Base-by-base conservation (phyloP, 35 echinoderm and acorn worm genomes). In the Patiria miniata region DNA sequence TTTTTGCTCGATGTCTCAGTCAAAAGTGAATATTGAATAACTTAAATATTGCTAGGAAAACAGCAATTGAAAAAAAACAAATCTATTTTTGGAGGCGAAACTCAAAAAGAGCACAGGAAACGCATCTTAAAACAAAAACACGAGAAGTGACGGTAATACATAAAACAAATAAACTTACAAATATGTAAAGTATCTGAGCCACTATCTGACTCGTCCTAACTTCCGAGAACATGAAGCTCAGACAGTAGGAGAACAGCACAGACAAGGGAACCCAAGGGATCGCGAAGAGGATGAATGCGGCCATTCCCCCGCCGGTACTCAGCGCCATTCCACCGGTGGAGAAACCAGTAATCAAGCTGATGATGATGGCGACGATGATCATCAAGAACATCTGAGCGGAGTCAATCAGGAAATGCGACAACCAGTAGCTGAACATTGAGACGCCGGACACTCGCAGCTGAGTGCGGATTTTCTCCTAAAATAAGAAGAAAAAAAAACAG, bases 391-490 rank as follows among this genome's bases (percentile, higher is more conserved):
- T 56, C 77, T 86, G 87, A 18, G 55, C 54, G 4, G 36, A 28
- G 39, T 94, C 92, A 39, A 94, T 82, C 19, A 85, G 17, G 40
- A 94, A 77, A 40, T 78, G 68, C 1, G 81, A 39, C 2, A 40
- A 21, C 92, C 92, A 94, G 87, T 89, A 94, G 12, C 21, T 77
- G 7, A 40, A 23, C 33, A 52, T 54, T 1, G 58, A 28, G 26
- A 94, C 34, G 0, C 92, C 92, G 8, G 82, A 86, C 12, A 94
- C 77, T 19, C 92, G 81, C 30, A 94, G n/a, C 77, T 94, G 92
- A 9, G 91, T 54, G 57, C 68, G 81, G 18, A 77, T 57, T 42
- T 88, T 88, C 30, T 50, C 39, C 90, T 92, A 58, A n/a, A n/a
- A 29, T 14, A 30, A 28, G 37, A n/a, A 80, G 77, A 58, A n/a